Evolutionary conservation across 37 sponge, comb jelly and placozoan genomes (phyloP).

Genomic region (Bolinopsis microptera): DNA sequence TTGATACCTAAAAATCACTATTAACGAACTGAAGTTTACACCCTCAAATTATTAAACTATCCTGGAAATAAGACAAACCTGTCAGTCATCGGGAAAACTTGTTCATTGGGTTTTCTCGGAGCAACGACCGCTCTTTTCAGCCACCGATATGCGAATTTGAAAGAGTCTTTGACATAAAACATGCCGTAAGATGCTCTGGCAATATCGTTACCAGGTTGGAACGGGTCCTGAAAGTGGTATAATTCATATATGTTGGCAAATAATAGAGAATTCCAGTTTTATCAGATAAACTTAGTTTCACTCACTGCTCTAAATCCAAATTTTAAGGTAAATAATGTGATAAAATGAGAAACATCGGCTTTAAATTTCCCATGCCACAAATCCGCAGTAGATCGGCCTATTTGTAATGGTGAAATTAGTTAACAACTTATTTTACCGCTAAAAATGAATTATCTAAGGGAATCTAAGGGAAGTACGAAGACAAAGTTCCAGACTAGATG

Average conservation of each 20-base stretch:
- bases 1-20: too few relatives aligned
- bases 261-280: neutral
- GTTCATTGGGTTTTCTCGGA: constrained; percentile 21
- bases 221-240: constrained; percentile 14
- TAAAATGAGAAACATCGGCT: too few relatives aligned
- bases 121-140: constrained; percentile 24
- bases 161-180: constrained; percentile 3
- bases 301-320: neutral
- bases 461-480: too few relatives aligned
- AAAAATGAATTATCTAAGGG: too few relatives aligned
- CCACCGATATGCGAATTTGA: constrained; percentile 10
- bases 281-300: neutral
- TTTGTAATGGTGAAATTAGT: too few relatives aligned
- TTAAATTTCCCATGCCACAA: too few relatives aligned
- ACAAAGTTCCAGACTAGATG: too few relatives aligned
- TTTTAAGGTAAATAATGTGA: too few relatives aligned
- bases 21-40: too few relatives aligned
- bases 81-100: constrained; percentile 27
- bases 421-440: too few relatives aligned
- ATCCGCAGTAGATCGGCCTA: too few relatives aligned
- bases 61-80: constrained; percentile 17
- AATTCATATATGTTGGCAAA: neutral
- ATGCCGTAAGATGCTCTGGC: constrained; percentile 27
- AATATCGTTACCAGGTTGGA: constrained; percentile 52
- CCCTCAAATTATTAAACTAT: too few relatives aligned